Evolutionary conservation across 2,888 invertebrate species (phyloP), one percentile per base, ranked within the genome.

Genomic region (Drosophila bunnanda): DNA sequence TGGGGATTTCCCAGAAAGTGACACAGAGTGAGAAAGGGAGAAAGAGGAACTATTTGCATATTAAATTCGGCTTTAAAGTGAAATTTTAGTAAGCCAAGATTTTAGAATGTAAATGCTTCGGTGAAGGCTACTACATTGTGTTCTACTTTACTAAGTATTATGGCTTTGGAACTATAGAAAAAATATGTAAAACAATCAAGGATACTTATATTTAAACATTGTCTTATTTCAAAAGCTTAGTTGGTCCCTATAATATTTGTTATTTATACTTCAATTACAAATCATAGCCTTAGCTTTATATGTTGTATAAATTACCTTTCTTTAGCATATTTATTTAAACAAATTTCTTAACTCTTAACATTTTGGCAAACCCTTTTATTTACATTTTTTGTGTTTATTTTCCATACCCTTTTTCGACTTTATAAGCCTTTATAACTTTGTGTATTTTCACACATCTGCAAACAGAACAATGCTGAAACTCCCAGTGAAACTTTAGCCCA

Each of bases 31-130:
- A 9, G 28, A 28, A 4, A 17, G 22, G 1, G 44, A 5, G 3
- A 46, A n/a, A 46, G 46, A n/a, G 36, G 46, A 46, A 44, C 46
- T 62, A 48, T 41, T 64, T 64, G 46, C 39, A 28, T 48, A 48
- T 20, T 64, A 17, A 39, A 39, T 64, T 64, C 25, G 39, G 32
- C 48, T 34, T 64, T 48, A 39, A 64, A 32, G 58, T 28, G 30
- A 32, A 32, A n/a, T 32, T 58, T 20, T 50, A 60, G 58, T 60
- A 32, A 30, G 28, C 22, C 13, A 32, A 25, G 58, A 32, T 41
- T 39, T 22, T 25, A 41, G 22, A 10, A 22, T 38, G 55, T 38
- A 54, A 54, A 53, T 53, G 12, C 12, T 12, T 22, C 20, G 15
- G 9, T 3, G 50, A 6, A 15, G 20, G 13, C 13, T 5, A 32